These are phyloP conservation scores for Onchidella celtica DNA, from an alignment of 2,888 invertebrate genomes.

Conservation along the genomic window DNA sequence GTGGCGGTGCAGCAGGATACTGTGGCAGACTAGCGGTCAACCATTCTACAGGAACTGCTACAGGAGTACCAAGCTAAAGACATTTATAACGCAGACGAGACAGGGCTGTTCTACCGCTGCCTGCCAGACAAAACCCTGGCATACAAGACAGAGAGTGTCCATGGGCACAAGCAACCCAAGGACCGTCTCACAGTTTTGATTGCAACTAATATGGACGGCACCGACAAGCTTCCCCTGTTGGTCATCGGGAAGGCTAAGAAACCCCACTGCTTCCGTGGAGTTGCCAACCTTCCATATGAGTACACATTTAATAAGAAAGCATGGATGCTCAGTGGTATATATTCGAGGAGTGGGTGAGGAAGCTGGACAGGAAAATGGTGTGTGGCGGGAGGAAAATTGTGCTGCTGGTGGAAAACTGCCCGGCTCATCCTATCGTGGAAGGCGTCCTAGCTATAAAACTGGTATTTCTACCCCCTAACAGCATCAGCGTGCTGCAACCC, in stretches of 20 bases:
- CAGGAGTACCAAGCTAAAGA: too few relatives aligned
- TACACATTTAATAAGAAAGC: constrained; percentile 58
- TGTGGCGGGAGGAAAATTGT: constrained; percentile 46
- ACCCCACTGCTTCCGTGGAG: constrained; percentile 58
- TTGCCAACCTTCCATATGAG: constrained; percentile 49
- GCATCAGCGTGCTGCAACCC: constrained; percentile 60
- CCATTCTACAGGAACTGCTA: too few relatives aligned
- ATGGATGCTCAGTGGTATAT: constrained; percentile 57
- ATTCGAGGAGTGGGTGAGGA: constrained; percentile 57
- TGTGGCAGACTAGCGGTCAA: too few relatives aligned
- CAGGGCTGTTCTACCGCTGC: too few relatives aligned
- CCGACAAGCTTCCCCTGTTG: constrained; percentile 53
- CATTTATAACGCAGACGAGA: too few relatives aligned
- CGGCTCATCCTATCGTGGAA: constrained; percentile 55
- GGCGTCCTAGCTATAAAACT: constrained; percentile 52
- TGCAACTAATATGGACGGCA: constrained; percentile 57
- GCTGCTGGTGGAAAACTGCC: constrained; percentile 60
- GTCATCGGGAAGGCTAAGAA: constrained; percentile 58
- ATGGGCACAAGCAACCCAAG: background rate
- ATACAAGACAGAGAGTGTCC: too few relatives aligned
- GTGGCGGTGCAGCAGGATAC: too few relatives aligned
- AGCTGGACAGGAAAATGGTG: constrained; percentile 53
- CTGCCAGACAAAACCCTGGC: too few relatives aligned
- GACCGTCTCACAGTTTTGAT: constrained; percentile 45
- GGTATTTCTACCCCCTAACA: constrained; percentile 63